Conservation (phyloP, 2,888 invertebrate genomes). For the Griposia aprilina region DNA sequence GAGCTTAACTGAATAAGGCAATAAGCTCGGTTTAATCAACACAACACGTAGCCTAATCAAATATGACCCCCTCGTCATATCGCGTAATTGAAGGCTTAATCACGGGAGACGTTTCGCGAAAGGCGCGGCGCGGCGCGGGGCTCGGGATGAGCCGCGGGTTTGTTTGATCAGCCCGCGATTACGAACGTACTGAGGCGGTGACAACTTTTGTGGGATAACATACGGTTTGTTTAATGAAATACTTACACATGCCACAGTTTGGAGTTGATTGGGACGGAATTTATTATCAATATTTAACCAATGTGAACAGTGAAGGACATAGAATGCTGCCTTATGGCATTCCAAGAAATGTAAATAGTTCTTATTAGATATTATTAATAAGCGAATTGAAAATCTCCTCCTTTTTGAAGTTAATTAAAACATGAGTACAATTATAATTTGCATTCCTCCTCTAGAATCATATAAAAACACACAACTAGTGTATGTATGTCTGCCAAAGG, state of each 20-base stretch:
- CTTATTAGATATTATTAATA: not conserved
- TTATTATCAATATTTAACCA: not conserved
- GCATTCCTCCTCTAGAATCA: not conserved
- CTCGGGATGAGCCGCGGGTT: constrained; percentile 72
- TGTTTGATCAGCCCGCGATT: constrained; percentile 86
- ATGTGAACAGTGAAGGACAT: not conserved
- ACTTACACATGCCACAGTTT: constrained; percentile 31
- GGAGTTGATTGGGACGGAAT: constrained; percentile 12
- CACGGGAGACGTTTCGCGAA: constrained; percentile 85
- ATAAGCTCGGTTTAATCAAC: constrained; percentile 90
- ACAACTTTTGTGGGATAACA: constrained; percentile 75
- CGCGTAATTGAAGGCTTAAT: constrained; percentile 89
- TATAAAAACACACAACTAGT: not conserved
- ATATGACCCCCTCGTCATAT: constrained; percentile 89
- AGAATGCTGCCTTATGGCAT: constrained; percentile 13
- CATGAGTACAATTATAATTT: not conserved
- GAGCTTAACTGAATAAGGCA: constrained; percentile 87
- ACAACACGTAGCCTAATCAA: constrained; percentile 89
- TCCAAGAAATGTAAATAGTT: not conserved
- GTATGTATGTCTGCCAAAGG: constrained; percentile 19
- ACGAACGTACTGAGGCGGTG: constrained; percentile 72
- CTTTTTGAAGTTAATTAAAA: not conserved
- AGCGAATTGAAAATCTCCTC: not conserved
- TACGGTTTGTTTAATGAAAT: constrained; percentile 52
- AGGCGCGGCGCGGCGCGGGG: constrained; percentile 71